Evolutionary conservation across 2,888 invertebrate species (phyloP).

Genomic region (Macaria liturata): DNA sequence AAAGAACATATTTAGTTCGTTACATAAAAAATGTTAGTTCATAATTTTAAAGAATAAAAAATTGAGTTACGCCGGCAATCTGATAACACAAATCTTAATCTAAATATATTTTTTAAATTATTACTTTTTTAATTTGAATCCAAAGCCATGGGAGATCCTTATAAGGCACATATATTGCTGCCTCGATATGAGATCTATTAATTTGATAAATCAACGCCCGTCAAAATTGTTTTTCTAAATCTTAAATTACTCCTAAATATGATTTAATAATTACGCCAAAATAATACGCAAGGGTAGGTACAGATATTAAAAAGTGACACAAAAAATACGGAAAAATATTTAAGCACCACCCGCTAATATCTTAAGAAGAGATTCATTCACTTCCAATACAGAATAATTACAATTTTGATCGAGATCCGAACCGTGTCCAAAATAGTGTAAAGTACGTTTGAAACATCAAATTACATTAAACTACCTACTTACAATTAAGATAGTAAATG

Average conservation of each 20-base stretch:
- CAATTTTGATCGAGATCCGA: constrained; percentile 74
- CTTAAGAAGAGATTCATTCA: constrained; percentile 46
- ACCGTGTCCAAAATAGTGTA: constrained; percentile 50
- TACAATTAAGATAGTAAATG: constrained; percentile 58
- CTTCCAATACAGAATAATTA: constrained; percentile 47
- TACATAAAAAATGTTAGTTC: constrained; percentile 64
- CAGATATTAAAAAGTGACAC: constrained; percentile 33
- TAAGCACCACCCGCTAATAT: constrained; percentile 77
- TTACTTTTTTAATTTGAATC: constrained; percentile 50
- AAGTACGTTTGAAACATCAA: constrained; percentile 56
- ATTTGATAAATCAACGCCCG: constrained; percentile 66
- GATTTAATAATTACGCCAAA: constrained; percentile 59
- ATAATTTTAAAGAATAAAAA: constrained; percentile 51
- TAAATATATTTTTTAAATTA: constrained; percentile 56
- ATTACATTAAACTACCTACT: constrained; percentile 66
- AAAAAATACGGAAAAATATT: constrained; percentile 39
- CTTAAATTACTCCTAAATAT: constrained; percentile 42
- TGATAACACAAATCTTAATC: constrained; percentile 50
- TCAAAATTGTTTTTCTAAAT: constrained; percentile 60
- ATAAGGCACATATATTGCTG: constrained; percentile 58
- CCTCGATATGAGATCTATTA: constrained; percentile 77
- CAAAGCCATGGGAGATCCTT: constrained; percentile 74
- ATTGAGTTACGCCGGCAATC: constrained; percentile 48
- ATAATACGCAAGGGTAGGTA: constrained; percentile 75
- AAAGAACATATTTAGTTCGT: constrained; percentile 52